phyloP scores from a whole-genome alignment of 2,888 invertebrate genomes.

The Rhagophthalmus giganteus region DNA sequence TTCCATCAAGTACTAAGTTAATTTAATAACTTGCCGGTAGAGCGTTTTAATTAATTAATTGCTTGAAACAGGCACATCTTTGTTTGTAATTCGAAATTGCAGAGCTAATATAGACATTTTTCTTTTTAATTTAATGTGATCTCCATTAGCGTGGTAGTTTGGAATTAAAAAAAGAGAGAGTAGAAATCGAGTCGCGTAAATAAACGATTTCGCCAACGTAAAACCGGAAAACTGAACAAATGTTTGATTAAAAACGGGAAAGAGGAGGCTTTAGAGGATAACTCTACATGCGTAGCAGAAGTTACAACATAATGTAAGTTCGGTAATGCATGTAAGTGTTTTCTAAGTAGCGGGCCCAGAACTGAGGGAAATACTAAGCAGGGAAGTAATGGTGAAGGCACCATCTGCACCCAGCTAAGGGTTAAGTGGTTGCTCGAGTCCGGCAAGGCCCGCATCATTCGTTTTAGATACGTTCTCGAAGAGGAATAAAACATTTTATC shows the following conservation, averaged over 20 bases:
- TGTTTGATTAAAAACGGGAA: conserved; percentile 7
- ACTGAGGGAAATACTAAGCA: conserved; percentile 41
- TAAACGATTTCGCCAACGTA: conserved; percentile 1
- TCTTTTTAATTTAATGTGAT: conserved; percentile 16
- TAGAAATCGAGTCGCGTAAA: background rate
- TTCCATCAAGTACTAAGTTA: conserved; percentile 23
- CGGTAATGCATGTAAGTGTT: conserved; percentile 48
- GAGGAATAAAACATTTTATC: conserved; percentile 17
- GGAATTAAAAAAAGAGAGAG: too few relatives aligned
- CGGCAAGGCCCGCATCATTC: conserved; percentile 28
- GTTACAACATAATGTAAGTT: conserved; percentile 26
- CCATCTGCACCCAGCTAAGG: conserved; percentile 42
- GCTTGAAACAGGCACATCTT: conserved; percentile 18
- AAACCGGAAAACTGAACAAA: conserved; percentile 1
- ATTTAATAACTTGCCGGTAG: conserved; percentile 25
- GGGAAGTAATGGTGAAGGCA: conserved; percentile 39
- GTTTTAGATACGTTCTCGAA: conserved; percentile 13
- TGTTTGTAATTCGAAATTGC: conserved; percentile 16
- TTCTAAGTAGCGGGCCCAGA: conserved; percentile 43
- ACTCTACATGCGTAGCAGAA: conserved; percentile 16
- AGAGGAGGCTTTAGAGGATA: conserved; percentile 1
- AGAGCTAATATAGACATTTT: conserved; percentile 10
- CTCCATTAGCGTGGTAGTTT: background rate
- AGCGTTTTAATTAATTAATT: conserved; percentile 30
- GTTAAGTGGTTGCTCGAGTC: conserved; percentile 40